These are phyloP conservation scores for Listrodromus nycthemerus DNA, from an alignment of 2,888 invertebrate species.

Conservation along the genomic window DNA sequence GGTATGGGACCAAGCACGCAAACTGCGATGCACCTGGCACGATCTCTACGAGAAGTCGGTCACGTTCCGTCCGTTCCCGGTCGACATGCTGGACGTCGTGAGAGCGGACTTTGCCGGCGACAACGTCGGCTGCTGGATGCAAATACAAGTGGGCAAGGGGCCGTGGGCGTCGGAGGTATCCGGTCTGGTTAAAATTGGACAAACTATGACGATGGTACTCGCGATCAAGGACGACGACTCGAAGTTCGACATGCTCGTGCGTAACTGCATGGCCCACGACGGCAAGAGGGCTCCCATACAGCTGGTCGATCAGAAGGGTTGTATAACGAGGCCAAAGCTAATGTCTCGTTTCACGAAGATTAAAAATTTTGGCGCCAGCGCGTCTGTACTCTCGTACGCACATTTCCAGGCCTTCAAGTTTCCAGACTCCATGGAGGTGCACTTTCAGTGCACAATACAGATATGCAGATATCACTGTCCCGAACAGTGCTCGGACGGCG, in stretches of 20 bases:
- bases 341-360: slow-evolving; percentile 98
- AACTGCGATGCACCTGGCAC: slow-evolving; percentile 97
- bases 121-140: slow-evolving; percentile 99
- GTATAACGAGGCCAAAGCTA: slow-evolving; percentile 95
- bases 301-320: slow-evolving; percentile 96
- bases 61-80: slow-evolving; percentile 97
- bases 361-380: slow-evolving; percentile 97
- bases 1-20: slow-evolving; percentile 97
- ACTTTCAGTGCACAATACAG: slow-evolving; percentile 97
- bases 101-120: slow-evolving; percentile 97
- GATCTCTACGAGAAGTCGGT: slow-evolving; percentile 98
- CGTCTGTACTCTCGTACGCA: slow-evolving; percentile 95
- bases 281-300: slow-evolving; percentile 97
- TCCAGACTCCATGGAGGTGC: slow-evolving; percentile 98
- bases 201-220: slow-evolving; percentile 98
- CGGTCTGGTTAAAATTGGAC: slow-evolving; percentile 96
- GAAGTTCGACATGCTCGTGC: slow-evolving; percentile 97
- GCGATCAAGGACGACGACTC: slow-evolving; percentile 98
- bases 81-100: slow-evolving; percentile 98
- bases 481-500: slow-evolving; percentile 93
- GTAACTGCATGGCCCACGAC: slow-evolving; percentile 97
- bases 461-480: slow-evolving; percentile 97
- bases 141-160: slow-evolving; percentile 97
- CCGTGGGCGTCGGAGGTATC: slow-evolving; percentile 98
- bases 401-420: slow-evolving; percentile 98